Percentiles rank a stretch among this genome's conserved stretches.
These are phyloP conservation scores for Muscina levida DNA, from an alignment of 2,888 invertebrate genomes.

Conservation along the genomic window DNA sequence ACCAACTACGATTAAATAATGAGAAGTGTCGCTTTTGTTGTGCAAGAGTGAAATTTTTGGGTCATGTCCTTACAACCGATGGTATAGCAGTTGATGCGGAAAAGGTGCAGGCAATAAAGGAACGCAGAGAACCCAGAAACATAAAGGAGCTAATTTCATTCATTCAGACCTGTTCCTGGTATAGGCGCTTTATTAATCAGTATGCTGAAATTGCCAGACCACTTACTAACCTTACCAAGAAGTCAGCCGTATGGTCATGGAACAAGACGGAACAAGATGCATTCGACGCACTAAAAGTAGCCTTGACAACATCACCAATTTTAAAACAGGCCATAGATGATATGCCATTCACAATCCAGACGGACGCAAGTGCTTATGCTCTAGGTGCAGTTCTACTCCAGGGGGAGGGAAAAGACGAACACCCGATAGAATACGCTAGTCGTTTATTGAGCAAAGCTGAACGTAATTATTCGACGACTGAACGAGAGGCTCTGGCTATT, in stretches of 20 bases:
- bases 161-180: constrained; percentile 59
- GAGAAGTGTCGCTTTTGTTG: constrained; percentile 42
- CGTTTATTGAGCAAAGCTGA: constrained; percentile 61
- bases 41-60: constrained; percentile 44
- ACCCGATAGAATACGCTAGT: constrained; percentile 63
- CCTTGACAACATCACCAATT: constrained; percentile 16
- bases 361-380: constrained; percentile 33
- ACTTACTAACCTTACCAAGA: constrained; percentile 49
- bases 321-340: constrained; percentile 39
- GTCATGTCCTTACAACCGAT: constrained; percentile 45
- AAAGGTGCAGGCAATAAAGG: constrained; percentile 34
- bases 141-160: too few relatives aligned
- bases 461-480: constrained; percentile 71
- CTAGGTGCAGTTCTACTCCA: constrained; percentile 40
- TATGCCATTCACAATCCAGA: constrained; percentile 33
- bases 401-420: constrained; percentile 43
- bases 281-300: constrained; percentile 34
- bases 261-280: constrained; percentile 5
- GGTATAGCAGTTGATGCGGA: constrained; percentile 47
- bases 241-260: constrained; percentile 44
- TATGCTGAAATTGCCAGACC: constrained; percentile 52
- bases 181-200: constrained; percentile 45
- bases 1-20: constrained; percentile 27
- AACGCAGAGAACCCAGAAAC: constrained; percentile 34
- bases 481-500: constrained; percentile 74